Evolutionary conservation across 2,113 vertebrate species (phyloP), one percentile per base, ranked within the genome.

Genomic region (Callorhinus ursinus): DNA sequence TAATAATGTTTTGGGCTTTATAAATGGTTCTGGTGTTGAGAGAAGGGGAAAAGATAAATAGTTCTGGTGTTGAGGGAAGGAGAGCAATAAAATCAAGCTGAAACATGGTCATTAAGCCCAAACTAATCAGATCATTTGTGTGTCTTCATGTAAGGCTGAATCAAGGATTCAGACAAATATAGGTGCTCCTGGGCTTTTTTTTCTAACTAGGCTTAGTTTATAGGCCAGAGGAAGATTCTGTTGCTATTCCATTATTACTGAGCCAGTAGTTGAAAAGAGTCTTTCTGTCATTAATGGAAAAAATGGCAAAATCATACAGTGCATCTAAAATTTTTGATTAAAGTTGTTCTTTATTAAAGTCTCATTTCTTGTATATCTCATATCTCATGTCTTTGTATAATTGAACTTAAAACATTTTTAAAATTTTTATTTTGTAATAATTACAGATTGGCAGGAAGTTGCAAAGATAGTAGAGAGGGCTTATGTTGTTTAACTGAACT

Each of bases 391-490:
- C 22, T 84, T 88, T 51, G 33, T 86, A 71, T 81, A 79, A 42
- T 69, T 97, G 36, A 87, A 63, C 31, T 86, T 67, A 87, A 55
- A 76, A 36, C 26, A 26, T 7, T 39, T 67, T 46, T 82, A 55
- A 39, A 28, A 28, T 65, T 10, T 76, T 86, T 95, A 26, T 21
- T 90, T 96, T 82, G 61, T 53, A 74, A 42, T 86, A 81, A 89
- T 31, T 93, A 59, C 53, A 65, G 31, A 61, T 83, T 84, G 63
- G 4, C 63, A 86, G 83, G 59, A 89, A 86, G 90, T 95, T 97
- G 51, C 36, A 91, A 51, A 90, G 39, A 61, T 80, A 76, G 21
- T 69, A 71, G 33, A 57, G 53, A 93, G 36, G 39, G 42, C 31
- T 59, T 86, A 1, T 93, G 42, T 94, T 94, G 55, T 95, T 39